A percentile compares a stretch with the other conserved stretches of the same genome.
These are phyloP conservation scores for Ascidia mentula DNA, from an alignment of 23 tunicate genomes.

Conservation along the genomic window DNA sequence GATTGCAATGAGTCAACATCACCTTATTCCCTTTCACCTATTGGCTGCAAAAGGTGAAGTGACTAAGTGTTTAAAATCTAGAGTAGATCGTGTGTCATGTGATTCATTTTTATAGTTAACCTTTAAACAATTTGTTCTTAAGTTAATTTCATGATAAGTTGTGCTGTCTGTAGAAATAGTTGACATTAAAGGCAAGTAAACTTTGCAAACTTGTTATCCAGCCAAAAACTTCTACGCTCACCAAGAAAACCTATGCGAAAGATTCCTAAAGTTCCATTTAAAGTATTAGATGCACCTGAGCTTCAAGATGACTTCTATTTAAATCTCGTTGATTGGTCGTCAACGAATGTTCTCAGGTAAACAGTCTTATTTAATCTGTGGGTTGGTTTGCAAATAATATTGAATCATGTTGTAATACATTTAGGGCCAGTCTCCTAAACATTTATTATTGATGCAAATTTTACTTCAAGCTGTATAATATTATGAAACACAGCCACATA, in stretches of 20 bases:
- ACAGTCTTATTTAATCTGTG: not conserved
- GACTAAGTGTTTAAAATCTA: not conserved
- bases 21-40: conserved; percentile 90
- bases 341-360: conserved; percentile 87
- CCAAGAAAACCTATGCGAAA: conserved; percentile 95
- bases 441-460: too few relatives aligned
- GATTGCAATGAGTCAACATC: conserved; percentile 71
- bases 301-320: conserved; percentile 97
- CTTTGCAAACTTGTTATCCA: conserved; percentile 22
- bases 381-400: not conserved
- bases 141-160: too few relatives aligned
- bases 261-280: conserved; percentile 96
- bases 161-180: not conserved
- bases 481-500: too few relatives aligned
- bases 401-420: too few relatives aligned
- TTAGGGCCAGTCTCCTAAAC: too few relatives aligned
- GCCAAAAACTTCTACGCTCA: conserved; percentile 82
- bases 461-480: too few relatives aligned
- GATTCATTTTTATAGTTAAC: not conserved
- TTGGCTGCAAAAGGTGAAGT: conserved; percentile 85
- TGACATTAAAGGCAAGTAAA: not conserved
- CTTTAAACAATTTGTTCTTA: too few relatives aligned
- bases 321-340: conserved; percentile 97
- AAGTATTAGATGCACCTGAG: conserved; percentile 96
- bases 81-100: not conserved